A percentile compares a stretch with the other conserved stretches of the same genome.
Conservation (phyloP, 2,888 invertebrate species). For the Nymphalis polychloros region DNA sequence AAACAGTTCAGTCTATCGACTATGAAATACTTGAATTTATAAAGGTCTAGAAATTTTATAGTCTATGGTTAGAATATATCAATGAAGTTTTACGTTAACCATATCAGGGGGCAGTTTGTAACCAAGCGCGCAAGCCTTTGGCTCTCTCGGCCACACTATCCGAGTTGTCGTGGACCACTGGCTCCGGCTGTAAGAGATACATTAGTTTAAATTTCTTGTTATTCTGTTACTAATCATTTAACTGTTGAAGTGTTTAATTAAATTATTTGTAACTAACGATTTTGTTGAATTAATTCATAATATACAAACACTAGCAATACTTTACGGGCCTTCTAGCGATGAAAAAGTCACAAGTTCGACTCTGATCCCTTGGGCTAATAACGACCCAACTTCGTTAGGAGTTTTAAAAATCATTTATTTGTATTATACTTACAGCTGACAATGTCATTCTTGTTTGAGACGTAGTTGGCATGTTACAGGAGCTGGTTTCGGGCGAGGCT, state of each 20-base stretch:
- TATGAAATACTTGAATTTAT: conserved; percentile 21
- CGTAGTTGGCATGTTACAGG: conserved; percentile 66
- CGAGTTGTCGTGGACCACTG: conserved; percentile 60
- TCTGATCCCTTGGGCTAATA: no score
- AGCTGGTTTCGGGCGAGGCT: conserved; percentile 76
- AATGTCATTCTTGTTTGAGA: conserved; percentile 70
- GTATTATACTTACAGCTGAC: conserved; percentile 69
- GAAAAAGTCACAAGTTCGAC: no score
- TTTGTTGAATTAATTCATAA: no score
- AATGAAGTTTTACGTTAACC: not conserved
- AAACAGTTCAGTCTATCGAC: conserved; percentile 29
- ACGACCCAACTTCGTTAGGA: no score
- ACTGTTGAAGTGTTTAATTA: no score
- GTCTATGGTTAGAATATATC: conserved; percentile 1
- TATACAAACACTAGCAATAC: no score
- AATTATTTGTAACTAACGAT: no score
- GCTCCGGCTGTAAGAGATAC: conserved; percentile 58
- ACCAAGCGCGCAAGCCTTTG: conserved; percentile 70
- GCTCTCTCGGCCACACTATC: conserved; percentile 70
- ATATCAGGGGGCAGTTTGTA: conserved; percentile 67
- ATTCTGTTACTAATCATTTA: no score
- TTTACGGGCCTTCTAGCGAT: no score
- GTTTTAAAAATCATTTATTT: not conserved
- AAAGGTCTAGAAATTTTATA: conserved; percentile 14
- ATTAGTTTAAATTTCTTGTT: no score